Base-by-base conservation (phyloP, 2,888 invertebrate species). In the Syrista parreyssii region DNA sequence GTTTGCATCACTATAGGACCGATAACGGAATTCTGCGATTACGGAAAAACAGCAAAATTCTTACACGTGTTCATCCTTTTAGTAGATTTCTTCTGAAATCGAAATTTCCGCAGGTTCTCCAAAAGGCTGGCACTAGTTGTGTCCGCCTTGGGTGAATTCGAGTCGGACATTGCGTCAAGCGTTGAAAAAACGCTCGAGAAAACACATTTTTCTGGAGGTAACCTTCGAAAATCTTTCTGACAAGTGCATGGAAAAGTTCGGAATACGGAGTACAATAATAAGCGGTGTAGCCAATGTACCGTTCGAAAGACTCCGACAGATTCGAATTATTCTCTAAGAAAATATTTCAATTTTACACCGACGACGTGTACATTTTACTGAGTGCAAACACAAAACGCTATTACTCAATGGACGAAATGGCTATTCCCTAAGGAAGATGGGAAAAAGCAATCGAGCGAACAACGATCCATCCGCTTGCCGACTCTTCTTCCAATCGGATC, bases 41-140 rank as follows among this genome's bases (percentile, higher is more conserved):
- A 55, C 55, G 23, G 55, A 36, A 68, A 75, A 74, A 68, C 55
- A 74, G 55, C 35, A 55, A 75, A 73, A 75, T 68, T 76, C 89
- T 88, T 85, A 89, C 89, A 89, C 88, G 88, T 87, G 73, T 82
- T 88, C 82, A 88, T 84, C 75, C 86, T 87, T 79, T 86, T 88
- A 71, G 85, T 80, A 78, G 92, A 92, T 92, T 94, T 95, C 90
- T 94, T 95, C 90, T 95, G 94, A 91, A 95, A 95, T 87, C 95
- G 93, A 89, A 95, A 95, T 89, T 94, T 94, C 86, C 95, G 93
- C 84, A 95, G 92, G 91, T 94, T 93, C 90, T 93, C 94, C 88
- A 94, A 91, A 85, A 94, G 92, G 89, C 93, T 94, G 75, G 94
- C 93, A 87, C 93, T 94, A 76, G 84, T 82, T 80, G 91, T 91